phyloP scores from a whole-genome alignment of 2,113 vertebrate genomes.

The Bubo bubo region DNA sequence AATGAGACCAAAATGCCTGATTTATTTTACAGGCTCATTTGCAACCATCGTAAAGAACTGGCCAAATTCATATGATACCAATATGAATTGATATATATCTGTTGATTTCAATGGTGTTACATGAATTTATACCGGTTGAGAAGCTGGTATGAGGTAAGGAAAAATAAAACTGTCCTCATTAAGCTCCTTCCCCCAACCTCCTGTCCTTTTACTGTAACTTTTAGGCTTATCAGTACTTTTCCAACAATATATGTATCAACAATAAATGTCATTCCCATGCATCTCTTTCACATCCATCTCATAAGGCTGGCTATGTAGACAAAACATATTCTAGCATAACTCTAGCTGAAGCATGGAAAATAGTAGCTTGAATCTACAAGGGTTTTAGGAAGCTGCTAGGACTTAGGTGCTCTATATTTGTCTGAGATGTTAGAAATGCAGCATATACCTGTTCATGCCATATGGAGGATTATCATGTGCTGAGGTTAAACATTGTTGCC shows the following conservation, averaged over 20 bases:
- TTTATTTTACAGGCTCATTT: neutral
- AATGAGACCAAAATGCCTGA: constrained; percentile 12
- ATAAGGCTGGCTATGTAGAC: constrained; percentile 32
- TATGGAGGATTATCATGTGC: neutral
- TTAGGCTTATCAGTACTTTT: constrained; percentile 45
- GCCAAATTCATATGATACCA: neutral
- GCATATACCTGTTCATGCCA: constrained; percentile 20
- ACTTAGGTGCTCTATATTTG: constrained; percentile 58
- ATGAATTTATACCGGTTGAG: constrained; percentile 15
- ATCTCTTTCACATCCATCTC: constrained; percentile 10
- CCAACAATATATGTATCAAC: constrained; percentile 17
- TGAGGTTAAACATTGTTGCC: constrained; percentile 27
- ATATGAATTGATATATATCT: neutral
- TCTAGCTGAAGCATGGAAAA: constrained; percentile 60
- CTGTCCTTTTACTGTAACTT: constrained; percentile 50
- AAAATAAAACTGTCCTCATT: constrained; percentile 2
- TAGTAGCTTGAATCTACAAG: constrained; percentile 37
- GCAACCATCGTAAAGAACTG: neutral
- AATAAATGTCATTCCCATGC: neutral
- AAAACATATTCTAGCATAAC: constrained; percentile 27
- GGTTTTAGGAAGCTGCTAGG: constrained; percentile 55
- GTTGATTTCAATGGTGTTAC: neutral
- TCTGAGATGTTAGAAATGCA: constrained; percentile 27
- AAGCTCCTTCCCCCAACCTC: neutral
- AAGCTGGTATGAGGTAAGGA: constrained; percentile 13